Conservation (phyloP, 2,113 vertebrate species). For the Machaerirhynchus nigripectus region DNA sequence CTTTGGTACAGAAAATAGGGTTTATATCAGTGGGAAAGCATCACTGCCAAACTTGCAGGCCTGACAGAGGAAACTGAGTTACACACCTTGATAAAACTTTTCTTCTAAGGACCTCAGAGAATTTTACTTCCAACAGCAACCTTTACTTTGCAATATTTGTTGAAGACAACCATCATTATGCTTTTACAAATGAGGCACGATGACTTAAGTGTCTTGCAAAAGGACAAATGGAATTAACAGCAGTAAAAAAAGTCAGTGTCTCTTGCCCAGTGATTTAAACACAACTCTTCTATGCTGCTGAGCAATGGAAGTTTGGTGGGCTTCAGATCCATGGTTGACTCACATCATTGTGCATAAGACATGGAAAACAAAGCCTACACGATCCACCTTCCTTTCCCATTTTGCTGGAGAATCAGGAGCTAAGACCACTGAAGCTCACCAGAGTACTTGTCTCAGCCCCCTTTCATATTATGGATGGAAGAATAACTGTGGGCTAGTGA, state of each 20-base stretch:
- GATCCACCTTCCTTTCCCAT: background rate
- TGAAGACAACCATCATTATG: background rate
- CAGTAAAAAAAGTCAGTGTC: fast-evolving
- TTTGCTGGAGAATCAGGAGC: background rate
- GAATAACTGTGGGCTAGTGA: background rate
- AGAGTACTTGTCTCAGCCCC: background rate
- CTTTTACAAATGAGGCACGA: background rate
- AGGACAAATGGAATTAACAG: background rate
- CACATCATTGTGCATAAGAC: fast-evolving
- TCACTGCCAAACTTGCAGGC: background rate
- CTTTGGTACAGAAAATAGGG: background rate
- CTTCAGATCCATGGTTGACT: background rate
- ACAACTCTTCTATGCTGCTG: background rate
- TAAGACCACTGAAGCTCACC: background rate
- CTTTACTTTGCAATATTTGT: background rate
- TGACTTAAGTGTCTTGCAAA: background rate
- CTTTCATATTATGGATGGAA: background rate
- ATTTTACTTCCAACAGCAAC: background rate
- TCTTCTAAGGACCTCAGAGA: background rate
- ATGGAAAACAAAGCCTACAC: fast-evolving
- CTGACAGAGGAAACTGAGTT: background rate
- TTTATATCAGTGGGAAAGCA: background rate
- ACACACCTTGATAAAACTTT: background rate
- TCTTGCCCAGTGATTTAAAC: background rate
- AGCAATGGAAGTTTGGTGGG: fast-evolving